These are phyloP conservation scores for Pithys albifrons DNA, from an alignment of 2,113 vertebrate species.

Conservation along the genomic window DNA sequence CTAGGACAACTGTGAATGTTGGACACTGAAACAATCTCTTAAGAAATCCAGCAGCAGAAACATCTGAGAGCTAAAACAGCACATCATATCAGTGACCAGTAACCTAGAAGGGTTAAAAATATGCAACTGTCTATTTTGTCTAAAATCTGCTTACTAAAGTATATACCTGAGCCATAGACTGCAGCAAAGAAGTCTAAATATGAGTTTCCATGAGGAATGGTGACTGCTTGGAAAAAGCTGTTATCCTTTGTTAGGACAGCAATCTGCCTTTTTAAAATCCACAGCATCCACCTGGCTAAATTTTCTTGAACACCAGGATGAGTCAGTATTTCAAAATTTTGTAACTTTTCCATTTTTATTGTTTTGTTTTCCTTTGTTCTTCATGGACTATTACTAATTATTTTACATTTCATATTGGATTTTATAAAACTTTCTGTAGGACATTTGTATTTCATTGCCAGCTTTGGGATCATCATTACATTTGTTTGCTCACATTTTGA, in stretches of 20 bases:
- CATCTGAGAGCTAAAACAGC: background rate
- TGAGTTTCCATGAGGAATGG: background rate
- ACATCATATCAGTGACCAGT: background rate
- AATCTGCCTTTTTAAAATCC: background rate
- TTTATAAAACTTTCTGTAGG: background rate
- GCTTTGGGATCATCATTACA: fast-evolving
- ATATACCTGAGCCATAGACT: background rate
- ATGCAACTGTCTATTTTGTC: background rate
- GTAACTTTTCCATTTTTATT: background rate
- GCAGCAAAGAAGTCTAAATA: background rate
- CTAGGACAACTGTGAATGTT: background rate
- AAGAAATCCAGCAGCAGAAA: background rate
- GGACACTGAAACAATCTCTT: background rate
- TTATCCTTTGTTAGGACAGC: background rate
- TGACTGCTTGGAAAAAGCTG: background rate
- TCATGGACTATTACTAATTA: background rate
- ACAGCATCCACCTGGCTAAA: background rate
- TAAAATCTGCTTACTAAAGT: conserved; percentile 23
- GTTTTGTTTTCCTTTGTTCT: background rate
- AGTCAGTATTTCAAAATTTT: background rate
- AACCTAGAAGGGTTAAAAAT: background rate
- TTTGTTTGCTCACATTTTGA: background rate
- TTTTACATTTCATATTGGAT: background rate
- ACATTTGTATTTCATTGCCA: background rate
- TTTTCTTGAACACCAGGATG: background rate